A percentile compares a stretch with the other conserved stretches of the same genome.
Evolutionary conservation across 1,140 invertebrate genomes (phyloP).

Genomic region (Babylonia areolata): DNA sequence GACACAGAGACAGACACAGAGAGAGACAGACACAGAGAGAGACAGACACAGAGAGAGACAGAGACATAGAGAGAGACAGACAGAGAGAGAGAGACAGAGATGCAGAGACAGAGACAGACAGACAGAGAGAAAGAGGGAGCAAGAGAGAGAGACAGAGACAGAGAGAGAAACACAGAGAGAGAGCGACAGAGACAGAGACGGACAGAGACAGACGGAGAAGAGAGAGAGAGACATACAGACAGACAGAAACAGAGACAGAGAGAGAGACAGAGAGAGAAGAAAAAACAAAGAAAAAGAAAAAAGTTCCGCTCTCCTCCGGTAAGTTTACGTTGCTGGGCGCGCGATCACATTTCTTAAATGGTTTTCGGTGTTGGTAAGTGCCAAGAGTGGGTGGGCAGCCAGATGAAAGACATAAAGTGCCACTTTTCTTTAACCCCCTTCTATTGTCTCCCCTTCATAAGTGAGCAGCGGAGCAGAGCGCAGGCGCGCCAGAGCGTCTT

Average conservation of each 20-base stretch:
- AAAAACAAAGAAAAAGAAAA: neutral
- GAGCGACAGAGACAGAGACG: too few relatives aligned
- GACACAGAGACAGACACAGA: neutral
- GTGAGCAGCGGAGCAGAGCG: slow-evolving; percentile 37
- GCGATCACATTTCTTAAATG: slow-evolving; percentile 34
- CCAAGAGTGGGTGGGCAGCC: slow-evolving; percentile 18
- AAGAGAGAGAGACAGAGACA: too few relatives aligned
- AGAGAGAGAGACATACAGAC: too few relatives aligned
- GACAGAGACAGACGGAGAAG: too few relatives aligned
- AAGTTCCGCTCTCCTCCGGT: neutral
- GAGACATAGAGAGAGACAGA: neutral
- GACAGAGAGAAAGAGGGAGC: neutral
- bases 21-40: too few relatives aligned
- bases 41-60: too few relatives aligned
- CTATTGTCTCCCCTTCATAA: slow-evolving; percentile 30
- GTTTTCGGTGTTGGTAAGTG: slow-evolving; percentile 35
- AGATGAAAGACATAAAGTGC: slow-evolving; percentile 25
- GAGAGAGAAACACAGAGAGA: neutral
- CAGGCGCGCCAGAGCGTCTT: neutral
- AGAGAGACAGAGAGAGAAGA: too few relatives aligned
- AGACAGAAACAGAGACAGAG: too few relatives aligned
- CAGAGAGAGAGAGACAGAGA: too few relatives aligned
- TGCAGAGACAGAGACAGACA: too few relatives aligned
- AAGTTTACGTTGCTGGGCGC: neutral
- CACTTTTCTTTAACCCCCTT: slow-evolving; percentile 9